Percentiles rank a stretch among this genome's conserved stretches.
Conservation (phyloP, 2,888 invertebrate genomes). For the Argynnis bischoffii region DNA sequence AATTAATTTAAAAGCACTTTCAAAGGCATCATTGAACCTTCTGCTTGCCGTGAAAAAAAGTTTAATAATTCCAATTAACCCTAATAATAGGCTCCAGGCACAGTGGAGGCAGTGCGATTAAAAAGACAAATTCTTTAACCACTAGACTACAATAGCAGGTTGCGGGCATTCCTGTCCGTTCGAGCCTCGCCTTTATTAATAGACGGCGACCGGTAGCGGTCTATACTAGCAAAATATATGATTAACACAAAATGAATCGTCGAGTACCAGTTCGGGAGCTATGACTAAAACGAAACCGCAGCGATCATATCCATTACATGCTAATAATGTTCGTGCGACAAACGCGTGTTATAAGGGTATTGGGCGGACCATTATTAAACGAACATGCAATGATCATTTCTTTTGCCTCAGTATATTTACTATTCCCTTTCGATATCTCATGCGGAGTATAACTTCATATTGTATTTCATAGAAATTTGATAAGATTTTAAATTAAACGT, state of each 20-base stretch:
- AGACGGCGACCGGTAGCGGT: conserved; percentile 75
- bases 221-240: conserved; percentile 78
- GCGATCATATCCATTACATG: conserved; percentile 27
- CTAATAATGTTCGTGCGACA: conserved; percentile 42
- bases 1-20: conserved; percentile 71
- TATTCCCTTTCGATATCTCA: conserved; percentile 5
- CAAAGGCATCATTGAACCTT: conserved; percentile 63
- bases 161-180: conserved; percentile 64
- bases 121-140: conserved; percentile 81
- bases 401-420: conserved; percentile 15
- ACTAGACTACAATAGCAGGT: conserved; percentile 78
- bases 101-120: conserved; percentile 72
- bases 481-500: conserved; percentile 4
- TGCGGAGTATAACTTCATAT: not conserved
- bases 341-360: conserved; percentile 46
- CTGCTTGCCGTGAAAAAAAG: conserved; percentile 70
- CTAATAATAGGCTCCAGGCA: conserved; percentile 77
- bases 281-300: conserved; percentile 51
- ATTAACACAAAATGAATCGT: conserved; percentile 78
- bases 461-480: conserved; percentile 13
- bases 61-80: conserved; percentile 81
- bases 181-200: conserved; percentile 74
- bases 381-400: conserved; percentile 8
- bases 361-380: conserved; percentile 11
- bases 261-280: conserved; percentile 68